Percentiles rank a stretch among this genome's conserved stretches.
Evolutionary conservation across 2,797 vertebrate genomes (phyloP).

Genomic region (Manis pentadactyla): DNA sequence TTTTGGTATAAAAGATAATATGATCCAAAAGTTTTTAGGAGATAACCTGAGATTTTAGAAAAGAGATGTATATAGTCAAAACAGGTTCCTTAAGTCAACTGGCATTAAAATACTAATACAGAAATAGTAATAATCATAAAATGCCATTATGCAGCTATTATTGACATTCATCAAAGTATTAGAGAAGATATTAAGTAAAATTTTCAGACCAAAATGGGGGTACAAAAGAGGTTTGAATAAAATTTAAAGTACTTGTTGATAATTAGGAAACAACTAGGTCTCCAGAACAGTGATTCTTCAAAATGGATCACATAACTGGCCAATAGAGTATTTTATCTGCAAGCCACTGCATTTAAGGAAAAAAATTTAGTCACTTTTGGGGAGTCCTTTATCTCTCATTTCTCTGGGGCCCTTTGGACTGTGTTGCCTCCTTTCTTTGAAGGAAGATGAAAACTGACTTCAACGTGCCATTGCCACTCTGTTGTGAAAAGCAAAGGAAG

Average conservation of each 20-base stretch:
- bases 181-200: background rate
- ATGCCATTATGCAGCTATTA: background rate
- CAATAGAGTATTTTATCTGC: background rate
- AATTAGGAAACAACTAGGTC: background rate
- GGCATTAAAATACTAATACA: slow-evolving; percentile 27
- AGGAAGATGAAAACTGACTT: slow-evolving; percentile 87
- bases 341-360: slow-evolving; percentile 18
- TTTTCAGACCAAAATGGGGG: background rate
- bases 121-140: slow-evolving; percentile 38
- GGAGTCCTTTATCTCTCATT: slow-evolving; percentile 73
- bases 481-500: slow-evolving; percentile 94
- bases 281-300: background rate
- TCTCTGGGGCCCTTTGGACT: slow-evolving; percentile 74
- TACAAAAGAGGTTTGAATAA: background rate
- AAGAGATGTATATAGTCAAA: slow-evolving; percentile 24
- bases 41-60: slow-evolving; percentile 64
- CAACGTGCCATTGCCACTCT: slow-evolving; percentile 91
- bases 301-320: background rate
- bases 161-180: background rate
- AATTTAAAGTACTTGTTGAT: slow-evolving; percentile 21
- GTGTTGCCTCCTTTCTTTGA: slow-evolving; percentile 59
- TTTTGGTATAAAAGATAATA: slow-evolving; percentile 54
- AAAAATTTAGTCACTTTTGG: background rate
- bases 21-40: background rate
- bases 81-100: background rate